Conservation (phyloP, 1,140 invertebrate species). For the Ips typographus region DNA sequence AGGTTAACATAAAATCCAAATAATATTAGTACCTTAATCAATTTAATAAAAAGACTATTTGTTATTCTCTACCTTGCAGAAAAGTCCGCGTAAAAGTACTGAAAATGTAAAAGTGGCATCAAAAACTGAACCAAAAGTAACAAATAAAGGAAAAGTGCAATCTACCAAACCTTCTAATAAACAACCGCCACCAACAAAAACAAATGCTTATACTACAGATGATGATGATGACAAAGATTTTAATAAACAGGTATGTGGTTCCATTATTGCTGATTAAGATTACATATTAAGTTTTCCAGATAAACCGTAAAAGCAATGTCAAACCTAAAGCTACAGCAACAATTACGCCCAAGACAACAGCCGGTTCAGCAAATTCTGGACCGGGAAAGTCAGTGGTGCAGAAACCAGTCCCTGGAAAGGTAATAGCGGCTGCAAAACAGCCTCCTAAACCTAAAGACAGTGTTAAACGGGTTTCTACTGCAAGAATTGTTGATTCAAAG, state of each 20-base stretch:
- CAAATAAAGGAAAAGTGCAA: not conserved
- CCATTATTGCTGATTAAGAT: not conserved
- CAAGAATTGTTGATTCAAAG: conserved; percentile 55
- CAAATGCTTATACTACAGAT: conserved; percentile 47
- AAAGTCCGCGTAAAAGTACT: conserved; percentile 20
- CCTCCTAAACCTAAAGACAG: no score
- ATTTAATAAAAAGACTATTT: no score
- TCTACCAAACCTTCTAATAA: conserved; percentile 7
- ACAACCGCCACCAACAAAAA: conserved; percentile 1
- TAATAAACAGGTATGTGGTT: conserved; percentile 50
- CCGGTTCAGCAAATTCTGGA: conserved; percentile 51
- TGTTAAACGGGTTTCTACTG: conserved; percentile 28
- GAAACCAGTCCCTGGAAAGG: conserved; percentile 23
- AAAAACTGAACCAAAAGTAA: not conserved
- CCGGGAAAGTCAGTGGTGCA: conserved; percentile 27
- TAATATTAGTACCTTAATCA: no score
- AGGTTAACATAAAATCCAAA: no score
- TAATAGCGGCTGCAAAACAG: conserved; percentile 3
- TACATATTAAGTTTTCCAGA: conserved; percentile 8
- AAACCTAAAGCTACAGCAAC: conserved; percentile 51
- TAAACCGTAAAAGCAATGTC: conserved; percentile 36
- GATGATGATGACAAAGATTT: conserved; percentile 55
- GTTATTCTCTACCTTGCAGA: not conserved
- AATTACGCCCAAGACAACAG: conserved; percentile 59
- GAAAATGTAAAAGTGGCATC: conserved; percentile 10